Conservation (phyloP, 2,113 vertebrate species). For the Tylochromis polylepis region DNA sequence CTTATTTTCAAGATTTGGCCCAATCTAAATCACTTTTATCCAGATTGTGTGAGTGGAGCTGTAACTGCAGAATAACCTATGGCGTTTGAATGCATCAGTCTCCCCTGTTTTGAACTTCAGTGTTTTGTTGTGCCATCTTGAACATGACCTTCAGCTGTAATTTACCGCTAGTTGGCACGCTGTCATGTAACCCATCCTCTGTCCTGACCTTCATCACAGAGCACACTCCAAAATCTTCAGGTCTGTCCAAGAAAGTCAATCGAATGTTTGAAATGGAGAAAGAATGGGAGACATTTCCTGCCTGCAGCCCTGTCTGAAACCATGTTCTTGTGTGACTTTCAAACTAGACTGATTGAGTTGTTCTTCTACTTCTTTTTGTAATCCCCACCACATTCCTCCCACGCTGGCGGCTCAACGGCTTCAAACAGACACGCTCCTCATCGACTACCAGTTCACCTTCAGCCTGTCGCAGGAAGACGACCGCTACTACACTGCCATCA, state of each 20-base stretch:
- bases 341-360: background rate
- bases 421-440: constrained; percentile 88
- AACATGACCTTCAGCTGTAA: background rate
- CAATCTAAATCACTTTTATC: background rate
- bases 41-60: background rate
- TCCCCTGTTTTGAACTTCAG: background rate
- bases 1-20: background rate
- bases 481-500: constrained; percentile 96
- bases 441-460: constrained; percentile 99
- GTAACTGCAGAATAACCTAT: background rate
- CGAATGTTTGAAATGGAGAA: background rate
- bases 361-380: background rate
- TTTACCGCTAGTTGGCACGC: background rate
- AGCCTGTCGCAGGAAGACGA: constrained; percentile 98
- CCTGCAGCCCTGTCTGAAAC: background rate
- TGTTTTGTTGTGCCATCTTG: background rate
- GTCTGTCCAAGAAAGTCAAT: background rate
- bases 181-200: background rate
- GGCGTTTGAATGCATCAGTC: background rate
- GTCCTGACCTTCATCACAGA: background rate
- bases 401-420: background rate
- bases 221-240: background rate
- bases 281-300: background rate
- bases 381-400: background rate
- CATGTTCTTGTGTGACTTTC: constrained; percentile 31